These are phyloP conservation scores for Alectura lathami DNA, from an alignment of 2,113 vertebrate species.

Conservation along the genomic window DNA sequence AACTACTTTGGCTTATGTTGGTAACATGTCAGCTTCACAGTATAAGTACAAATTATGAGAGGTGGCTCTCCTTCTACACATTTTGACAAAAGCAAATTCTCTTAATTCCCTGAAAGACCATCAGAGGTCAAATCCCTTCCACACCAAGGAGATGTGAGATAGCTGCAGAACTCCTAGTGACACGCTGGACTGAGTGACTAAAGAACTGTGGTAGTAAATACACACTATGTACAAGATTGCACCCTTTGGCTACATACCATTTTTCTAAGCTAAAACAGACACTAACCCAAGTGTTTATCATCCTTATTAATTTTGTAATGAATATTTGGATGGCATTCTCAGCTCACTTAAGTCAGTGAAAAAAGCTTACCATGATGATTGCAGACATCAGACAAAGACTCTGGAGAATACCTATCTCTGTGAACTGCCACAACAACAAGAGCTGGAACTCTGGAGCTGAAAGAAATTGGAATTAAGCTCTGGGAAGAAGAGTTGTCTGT, in stretches of 20 bases:
- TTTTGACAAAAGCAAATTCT: background rate
- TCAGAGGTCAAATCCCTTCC: background rate
- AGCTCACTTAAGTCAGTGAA: background rate
- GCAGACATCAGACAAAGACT: background rate
- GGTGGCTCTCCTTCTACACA: background rate
- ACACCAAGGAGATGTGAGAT: background rate
- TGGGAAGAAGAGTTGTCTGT: background rate
- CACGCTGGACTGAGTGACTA: background rate
- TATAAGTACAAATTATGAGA: background rate
- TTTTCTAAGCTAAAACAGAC: background rate
- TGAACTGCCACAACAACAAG: background rate
- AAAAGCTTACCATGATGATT: background rate
- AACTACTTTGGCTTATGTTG: background rate
- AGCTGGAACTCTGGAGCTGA: background rate
- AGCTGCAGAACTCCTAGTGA: background rate
- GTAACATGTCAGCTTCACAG: background rate
- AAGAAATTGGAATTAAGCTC: background rate
- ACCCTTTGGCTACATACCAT: background rate
- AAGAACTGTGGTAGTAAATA: background rate
- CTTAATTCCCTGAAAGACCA: background rate
- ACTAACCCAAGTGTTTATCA: background rate
- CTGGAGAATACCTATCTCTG: background rate
- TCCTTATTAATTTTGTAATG: background rate
- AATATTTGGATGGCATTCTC: background rate
- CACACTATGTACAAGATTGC: background rate